Base-by-base conservation (phyloP, 2,797 vertebrate genomes). In the Hydrophis major region DNA sequence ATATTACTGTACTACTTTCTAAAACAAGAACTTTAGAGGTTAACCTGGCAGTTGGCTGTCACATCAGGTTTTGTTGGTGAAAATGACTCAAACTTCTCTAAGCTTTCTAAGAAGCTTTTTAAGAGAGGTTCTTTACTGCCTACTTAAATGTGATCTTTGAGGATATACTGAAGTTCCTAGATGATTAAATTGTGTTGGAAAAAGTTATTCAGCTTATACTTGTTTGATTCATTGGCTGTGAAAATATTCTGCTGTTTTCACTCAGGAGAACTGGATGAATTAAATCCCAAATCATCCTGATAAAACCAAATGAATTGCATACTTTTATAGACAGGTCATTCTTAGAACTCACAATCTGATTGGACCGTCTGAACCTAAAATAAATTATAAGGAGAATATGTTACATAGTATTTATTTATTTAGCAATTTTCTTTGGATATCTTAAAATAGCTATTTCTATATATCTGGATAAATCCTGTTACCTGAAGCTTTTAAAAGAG, bases 301-400 rank as follows among this genome's bases (percentile, higher is more conserved):
- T 90, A 78, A 47, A 53, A 0, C 22, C 22, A 55, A 94, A 55
- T 59, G 0, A 0, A 7, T 55, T n/a, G 53, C 56, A 7, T 0
- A 4, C 25, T 27, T 59, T 27, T 55, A 55, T 87, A n/a, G 53
- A 1, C 14, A 12, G 50, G 2, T 1, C 0, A 0, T 13, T 0
- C 4, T 87, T 63, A 69, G 6, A 0, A 0, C 25, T 0, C 0
- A 50, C 18, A 0, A 4, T 13, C 47, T 89, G 14, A 0, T 0
- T 25, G 0, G 16, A 90, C 1, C n/a, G 0, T 0, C 14, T 69
- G 0, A 37, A 11, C 42, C 22, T 25, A 83, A 83, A 86, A 86
- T 47, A 86, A 11, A 16, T 16, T 57, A 57, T 37, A 90, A 25
- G n/a, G n/a, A 50, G n/a, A 74, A 74, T 13, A 32, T 14, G 14